Percentiles rank a stretch among this genome's conserved stretches.
Evolutionary conservation across 1,140 invertebrate species (phyloP).

Genomic region (Globodera ellingtonae): DNA sequence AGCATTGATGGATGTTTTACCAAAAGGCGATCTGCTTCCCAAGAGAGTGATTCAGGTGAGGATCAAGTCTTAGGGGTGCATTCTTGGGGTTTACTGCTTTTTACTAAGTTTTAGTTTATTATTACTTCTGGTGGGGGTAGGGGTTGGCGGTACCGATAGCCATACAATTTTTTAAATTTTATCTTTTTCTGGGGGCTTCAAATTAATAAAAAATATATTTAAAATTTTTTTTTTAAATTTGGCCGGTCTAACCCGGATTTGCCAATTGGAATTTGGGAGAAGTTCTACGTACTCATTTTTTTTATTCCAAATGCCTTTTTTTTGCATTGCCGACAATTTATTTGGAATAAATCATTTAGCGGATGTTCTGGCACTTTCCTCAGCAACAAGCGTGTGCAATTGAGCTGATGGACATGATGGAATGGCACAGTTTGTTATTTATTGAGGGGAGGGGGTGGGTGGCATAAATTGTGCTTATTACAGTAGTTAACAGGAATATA

Average conservation of each 20-base stretch:
- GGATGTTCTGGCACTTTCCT: slow-evolving; percentile 79
- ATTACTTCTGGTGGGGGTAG: too few species aligned
- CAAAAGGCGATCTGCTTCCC: slow-evolving; percentile 85
- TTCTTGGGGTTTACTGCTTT: neutral
- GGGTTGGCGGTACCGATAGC: too few species aligned
- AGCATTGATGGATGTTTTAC: slow-evolving; percentile 83
- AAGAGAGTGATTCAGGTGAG: slow-evolving; percentile 76
- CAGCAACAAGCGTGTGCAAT: slow-evolving; percentile 89
- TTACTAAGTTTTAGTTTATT: too few species aligned
- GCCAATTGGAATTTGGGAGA: too few species aligned
- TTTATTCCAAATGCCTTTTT: too few species aligned
- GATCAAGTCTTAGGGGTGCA: neutral
- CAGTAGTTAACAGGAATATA: too few species aligned
- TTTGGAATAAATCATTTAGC: slow-evolving; percentile 38
- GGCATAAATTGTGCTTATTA: too few species aligned
- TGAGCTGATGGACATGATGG: slow-evolving; percentile 85
- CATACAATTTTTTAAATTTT: neutral
- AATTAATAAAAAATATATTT: neutral
- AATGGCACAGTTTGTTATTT: slow-evolving; percentile 75
- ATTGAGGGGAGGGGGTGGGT: neutral
- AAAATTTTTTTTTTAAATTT: too few species aligned
- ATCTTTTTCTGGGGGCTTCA: neutral
- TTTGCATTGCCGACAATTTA: too few species aligned
- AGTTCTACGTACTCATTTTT: too few species aligned
- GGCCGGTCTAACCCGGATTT: too few species aligned